Base-by-base conservation (phyloP, 2,888 invertebrate genomes). In the Leucophora obtusa region DNA sequence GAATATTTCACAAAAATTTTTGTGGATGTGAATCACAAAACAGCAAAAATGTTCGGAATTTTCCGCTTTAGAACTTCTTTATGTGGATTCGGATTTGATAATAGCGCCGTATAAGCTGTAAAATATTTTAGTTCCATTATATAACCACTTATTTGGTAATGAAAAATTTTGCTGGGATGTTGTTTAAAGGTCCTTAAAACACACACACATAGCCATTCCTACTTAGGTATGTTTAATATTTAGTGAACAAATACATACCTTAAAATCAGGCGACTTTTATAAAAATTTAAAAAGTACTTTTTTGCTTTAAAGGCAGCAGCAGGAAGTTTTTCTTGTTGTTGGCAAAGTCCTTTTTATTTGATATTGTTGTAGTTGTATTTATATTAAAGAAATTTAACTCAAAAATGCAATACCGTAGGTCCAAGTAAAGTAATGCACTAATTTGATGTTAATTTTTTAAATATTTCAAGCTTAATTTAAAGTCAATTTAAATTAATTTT, bases 211-310 rank as follows among this genome's bases (percentile, higher is more conserved):
- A 54, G n/a, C 17, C 24, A 58, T 69, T 58, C 38, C 17, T 38
- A 53, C 35, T 21, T 24, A 24, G 2, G 5, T 24, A 24, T 24
- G 2, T 5, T 3, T 5, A 24, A 3, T 3, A 24, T 3, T 38
- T 10, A n/a, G n/a, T 47, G n/a, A n/a, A 47, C 69, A 81, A 79
- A 82, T 87, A 87, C 88, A 87, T 87, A 87, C 87, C 87, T 85
- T 77, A 85, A 86, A 85, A 87, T 87, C 87, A 88, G 88, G 87
- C 87, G 88, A 88, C 85, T 86, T 83, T 84, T 76, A 77, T 83
- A 82, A 85, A 66, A 75, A 38, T 11, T 38, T 3, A 11, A 6
- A 17, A 43, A 60, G 47, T 53, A 75, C 65, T 50, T 51, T 28
- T 38, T 70, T 28, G 43, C 54, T 79, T 53, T 65, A n/a, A 10